Conservation (phyloP, 2,888 invertebrate species). For the Notocelia uddmanniana region DNA sequence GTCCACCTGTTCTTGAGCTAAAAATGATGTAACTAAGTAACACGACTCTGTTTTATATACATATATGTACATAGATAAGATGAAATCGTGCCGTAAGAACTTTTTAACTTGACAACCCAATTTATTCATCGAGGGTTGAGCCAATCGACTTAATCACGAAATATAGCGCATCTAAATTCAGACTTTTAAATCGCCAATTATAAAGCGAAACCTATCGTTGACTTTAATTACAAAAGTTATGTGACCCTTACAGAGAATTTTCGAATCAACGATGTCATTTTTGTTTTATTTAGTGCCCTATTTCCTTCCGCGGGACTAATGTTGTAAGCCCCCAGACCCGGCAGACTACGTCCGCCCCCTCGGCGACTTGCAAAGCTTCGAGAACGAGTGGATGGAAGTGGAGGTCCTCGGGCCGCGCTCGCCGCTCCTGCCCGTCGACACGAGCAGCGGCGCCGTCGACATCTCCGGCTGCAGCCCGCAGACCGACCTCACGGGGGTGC, state of each 20-base stretch:
- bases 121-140: not conserved
- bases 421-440: constrained; percentile 68
- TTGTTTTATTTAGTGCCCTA: too few species aligned
- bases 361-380: constrained; percentile 92
- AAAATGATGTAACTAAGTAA: too few species aligned
- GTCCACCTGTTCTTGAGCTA: too few species aligned
- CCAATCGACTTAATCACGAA: too few species aligned
- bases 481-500: constrained; percentile 79
- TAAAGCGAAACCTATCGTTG: not conserved
- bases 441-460: constrained; percentile 66
- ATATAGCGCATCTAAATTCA: not conserved
- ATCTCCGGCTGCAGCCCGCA: constrained; percentile 66
- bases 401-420: constrained; percentile 89
- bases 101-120: not conserved
- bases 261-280: too few species aligned
- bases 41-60: too few species aligned
- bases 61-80: too few species aligned
- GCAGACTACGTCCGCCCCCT: constrained; percentile 88
- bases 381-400: constrained; percentile 97
- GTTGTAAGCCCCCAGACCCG: constrained; percentile 56
- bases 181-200: not conserved
- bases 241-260: too few species aligned
- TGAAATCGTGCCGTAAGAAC: not conserved
- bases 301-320: too few species aligned
- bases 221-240: too few species aligned